Conservation (phyloP, 2,113 vertebrate genomes). For the Micromys minutus region DNA sequence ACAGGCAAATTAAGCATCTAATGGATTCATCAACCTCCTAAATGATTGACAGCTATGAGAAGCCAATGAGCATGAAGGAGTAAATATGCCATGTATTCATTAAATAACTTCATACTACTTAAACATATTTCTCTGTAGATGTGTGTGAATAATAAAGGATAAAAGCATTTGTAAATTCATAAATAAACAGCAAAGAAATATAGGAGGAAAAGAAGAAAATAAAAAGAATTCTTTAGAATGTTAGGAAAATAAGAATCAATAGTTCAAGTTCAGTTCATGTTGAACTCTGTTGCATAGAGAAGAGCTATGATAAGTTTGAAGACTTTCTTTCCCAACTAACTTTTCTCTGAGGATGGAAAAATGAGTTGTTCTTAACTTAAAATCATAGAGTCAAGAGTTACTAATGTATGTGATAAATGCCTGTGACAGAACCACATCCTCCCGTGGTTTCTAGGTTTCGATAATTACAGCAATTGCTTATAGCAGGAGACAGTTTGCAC, state of each 20-base stretch:
- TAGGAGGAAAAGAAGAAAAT: neutral
- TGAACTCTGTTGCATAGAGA: neutral
- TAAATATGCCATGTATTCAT: neutral
- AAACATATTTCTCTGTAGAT: neutral
- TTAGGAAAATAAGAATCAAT: neutral
- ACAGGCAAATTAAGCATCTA: neutral
- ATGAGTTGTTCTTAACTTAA: constrained; percentile 15
- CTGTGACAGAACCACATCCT: neutral
- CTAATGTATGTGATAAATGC: neutral
- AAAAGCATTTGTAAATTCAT: neutral
- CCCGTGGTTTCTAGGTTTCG: neutral
- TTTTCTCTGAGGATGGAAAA: neutral
- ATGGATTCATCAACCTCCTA: neutral
- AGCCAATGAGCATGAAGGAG: neutral
- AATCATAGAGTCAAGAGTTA: neutral
- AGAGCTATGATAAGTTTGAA: neutral
- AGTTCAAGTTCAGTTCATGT: neutral
- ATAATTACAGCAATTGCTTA: neutral
- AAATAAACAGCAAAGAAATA: neutral
- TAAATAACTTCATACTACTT: neutral
- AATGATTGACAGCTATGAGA: neutral
- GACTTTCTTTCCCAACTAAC: neutral
- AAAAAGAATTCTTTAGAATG: constrained; percentile 11
- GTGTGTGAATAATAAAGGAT: neutral
- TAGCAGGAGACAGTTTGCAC: neutral